Base-by-base conservation (phyloP, 2,888 invertebrate species). In the Chesias legatella region DNA sequence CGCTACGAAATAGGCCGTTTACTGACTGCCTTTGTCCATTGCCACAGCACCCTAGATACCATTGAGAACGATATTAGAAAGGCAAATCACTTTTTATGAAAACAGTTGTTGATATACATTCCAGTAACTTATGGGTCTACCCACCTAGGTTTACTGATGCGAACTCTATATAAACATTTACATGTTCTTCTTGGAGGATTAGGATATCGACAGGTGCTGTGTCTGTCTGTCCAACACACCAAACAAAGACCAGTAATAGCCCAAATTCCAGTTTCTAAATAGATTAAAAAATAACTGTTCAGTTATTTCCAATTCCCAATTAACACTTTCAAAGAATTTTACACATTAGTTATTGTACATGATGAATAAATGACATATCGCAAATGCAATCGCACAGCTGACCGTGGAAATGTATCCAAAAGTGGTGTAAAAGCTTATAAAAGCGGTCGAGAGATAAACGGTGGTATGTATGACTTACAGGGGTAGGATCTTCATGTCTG, bases 311-410 rank as follows among this genome's bases (percentile, higher is more conserved):
- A n/a, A n/a, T n/a, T n/a, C n/a, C n/a, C n/a, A n/a, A n/a, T 6
- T 3, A 7, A 31, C 9, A 8, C 4, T 6, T n/a, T 7, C 7
- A 13, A 6, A 20, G n/a, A 11, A 11, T 28, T 10, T 7, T 5
- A n/a, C 13, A 30, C 9, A 24, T 32, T 1, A 2, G 8, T 7
- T 24, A 13, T 13, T 24, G n/a, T 8, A 1, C 21, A 22, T 25
- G 21, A 10, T 6, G 13, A 36, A 46, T 28, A 48, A 29, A 38
- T n/a, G 26, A 47, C 25, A 58, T 48, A 67, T 82, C 84, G 83
- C 84, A 79, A 72, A 61, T 56, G 75, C 81, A 71, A 53, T 76
- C 85, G 84, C 84, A 66, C 57, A 80, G 84, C 81, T 60, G 53
- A 48, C 43, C 35, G 41, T 43, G 37, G 33, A 30, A 38, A 43